Evolutionary conservation across 2,888 invertebrate genomes (phyloP), one percentile per base, ranked within the genome.

Genomic region (Drosophila recens): DNA sequence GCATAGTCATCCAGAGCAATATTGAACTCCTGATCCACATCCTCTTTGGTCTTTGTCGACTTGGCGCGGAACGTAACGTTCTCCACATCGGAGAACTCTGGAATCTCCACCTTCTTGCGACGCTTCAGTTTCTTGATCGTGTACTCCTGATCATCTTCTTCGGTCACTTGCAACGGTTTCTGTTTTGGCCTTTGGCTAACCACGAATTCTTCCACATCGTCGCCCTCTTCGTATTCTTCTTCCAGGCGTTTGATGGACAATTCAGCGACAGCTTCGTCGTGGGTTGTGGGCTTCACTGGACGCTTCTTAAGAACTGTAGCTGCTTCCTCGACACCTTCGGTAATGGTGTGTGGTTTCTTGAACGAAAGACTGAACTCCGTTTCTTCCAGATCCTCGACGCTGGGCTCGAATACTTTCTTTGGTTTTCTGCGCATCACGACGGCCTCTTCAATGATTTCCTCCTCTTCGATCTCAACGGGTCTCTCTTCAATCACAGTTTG

Each of bases 1-100:
- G 96, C 97, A 90, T 97, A 97, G 0, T 96, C 96, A 92, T 97
- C 96, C 70, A 97, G 93, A 11, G 96, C 96, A 77, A 97, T 97
- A 92, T 96, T 97, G 91, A 97, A 97, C 93, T 97, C 97, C 93
- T 97, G 97, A 90, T 97, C 97, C 13, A 97, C 96, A 85, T 97
- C 96, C 93, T 97, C 97, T 92, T 96, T 96, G 0, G 96, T 96
- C 93, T 96, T 96, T 0, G 95, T 96, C 5, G 93, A 92, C 92
- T 95, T 95, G 11, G 97, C 96, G 82, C 96, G 95, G 92, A 97
- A 97, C 42, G 96, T 97, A 0, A 97, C 96, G 81, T 95, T 96
- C 93, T 96, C 96, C 10, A 95, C 95, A 88, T 96, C 96, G 0
- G 95, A 95, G 52, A 95, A 94, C 93, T 96, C 96, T 46, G 96